Base-by-base conservation (phyloP, 2,797 vertebrate genomes). In the Myotis myotis region DNA sequence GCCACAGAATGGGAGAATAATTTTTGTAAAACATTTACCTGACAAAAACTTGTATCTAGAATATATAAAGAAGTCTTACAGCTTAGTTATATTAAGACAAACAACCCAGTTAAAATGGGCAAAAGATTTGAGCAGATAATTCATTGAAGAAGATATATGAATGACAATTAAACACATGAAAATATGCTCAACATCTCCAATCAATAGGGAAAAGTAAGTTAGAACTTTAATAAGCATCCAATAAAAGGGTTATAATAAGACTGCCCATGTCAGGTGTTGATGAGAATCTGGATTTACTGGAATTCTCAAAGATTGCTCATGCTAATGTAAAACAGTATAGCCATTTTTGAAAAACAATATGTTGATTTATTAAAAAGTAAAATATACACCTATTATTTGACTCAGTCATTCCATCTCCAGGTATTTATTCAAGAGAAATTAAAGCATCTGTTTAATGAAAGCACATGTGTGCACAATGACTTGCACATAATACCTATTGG, bases 181-280 rank as follows among this genome's bases (percentile, higher is more conserved):
- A 72, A 49, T 66, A 68, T 84, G 17, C 5, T 93, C 36, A 80
- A 51, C 13, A 28, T 88, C 41, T 76, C 53, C 81, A 71, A 20
- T 30, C 78, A 91, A 74, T 79, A 88, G 10, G 30, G 30, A 84
- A 81, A 79, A 71, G 17, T 19, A 87, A 71, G 87, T 72, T 83
- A 87, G 75, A 87, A 83, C 71, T 83, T 36, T 62, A 66, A 41
- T 70, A 87, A 71, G 12, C 25, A 89, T 4, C 17, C 62, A 89
- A 70, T 82, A 87, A 84, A 89, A 71, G 75, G 28, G 55, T 55
- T 91, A 87, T 66, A 91, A 2, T 87, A 95, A 75, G 38, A 89
- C 60, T 86, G 13, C 89, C 53, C 11, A 57, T 44, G 22, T 76
- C n/a, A 85, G 25, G 7, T 66, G 74, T 47, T 95, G 68, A 41